phyloP scores from a whole-genome alignment of 2,888 invertebrate species.

The Chloroclystis v-ata region DNA sequence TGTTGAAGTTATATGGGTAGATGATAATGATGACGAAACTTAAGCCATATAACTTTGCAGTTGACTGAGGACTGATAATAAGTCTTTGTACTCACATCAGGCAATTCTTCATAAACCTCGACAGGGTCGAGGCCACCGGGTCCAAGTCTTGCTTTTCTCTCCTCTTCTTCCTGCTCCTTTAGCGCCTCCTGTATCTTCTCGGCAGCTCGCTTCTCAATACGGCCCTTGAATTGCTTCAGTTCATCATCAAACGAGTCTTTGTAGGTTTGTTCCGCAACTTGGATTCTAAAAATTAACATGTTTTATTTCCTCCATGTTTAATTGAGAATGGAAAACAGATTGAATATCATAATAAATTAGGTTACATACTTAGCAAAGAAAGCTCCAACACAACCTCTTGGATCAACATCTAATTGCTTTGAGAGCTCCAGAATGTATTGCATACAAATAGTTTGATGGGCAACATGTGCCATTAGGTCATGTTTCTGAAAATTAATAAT shows the following conservation, averaged over 20 bases:
- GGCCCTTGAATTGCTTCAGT: conserved; percentile 89
- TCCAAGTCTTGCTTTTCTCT: conserved; percentile 89
- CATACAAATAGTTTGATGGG: conserved; percentile 98
- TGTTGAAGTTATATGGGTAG: too few species aligned
- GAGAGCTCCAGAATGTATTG: conserved; percentile 98
- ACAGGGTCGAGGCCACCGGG: conserved; percentile 99
- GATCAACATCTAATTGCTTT: conserved; percentile 94
- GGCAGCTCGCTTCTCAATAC: conserved; percentile 89
- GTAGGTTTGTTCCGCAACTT: conserved; percentile 94
- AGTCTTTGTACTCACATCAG: conserved; percentile 87
- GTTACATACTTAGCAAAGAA: conserved; percentile 84
- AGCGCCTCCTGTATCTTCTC: conserved; percentile 92
- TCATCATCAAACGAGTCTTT: conserved; percentile 96
- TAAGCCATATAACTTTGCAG: too few species aligned
- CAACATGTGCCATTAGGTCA: conserved; percentile 95
- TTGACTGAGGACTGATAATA: too few species aligned
- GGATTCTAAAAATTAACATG: conserved; percentile 82
- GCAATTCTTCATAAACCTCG: conserved; percentile 96
- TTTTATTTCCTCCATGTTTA: neutral
- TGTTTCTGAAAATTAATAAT: conserved; percentile 83
- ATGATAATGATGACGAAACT: too few species aligned
- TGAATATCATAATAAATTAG: neutral
- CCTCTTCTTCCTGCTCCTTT: conserved; percentile 91
- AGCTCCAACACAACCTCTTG: conserved; percentile 91
- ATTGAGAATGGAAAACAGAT: neutral